Evolutionary conservation across 2,113 vertebrate genomes (phyloP).

Genomic region (Eira barbara): DNA sequence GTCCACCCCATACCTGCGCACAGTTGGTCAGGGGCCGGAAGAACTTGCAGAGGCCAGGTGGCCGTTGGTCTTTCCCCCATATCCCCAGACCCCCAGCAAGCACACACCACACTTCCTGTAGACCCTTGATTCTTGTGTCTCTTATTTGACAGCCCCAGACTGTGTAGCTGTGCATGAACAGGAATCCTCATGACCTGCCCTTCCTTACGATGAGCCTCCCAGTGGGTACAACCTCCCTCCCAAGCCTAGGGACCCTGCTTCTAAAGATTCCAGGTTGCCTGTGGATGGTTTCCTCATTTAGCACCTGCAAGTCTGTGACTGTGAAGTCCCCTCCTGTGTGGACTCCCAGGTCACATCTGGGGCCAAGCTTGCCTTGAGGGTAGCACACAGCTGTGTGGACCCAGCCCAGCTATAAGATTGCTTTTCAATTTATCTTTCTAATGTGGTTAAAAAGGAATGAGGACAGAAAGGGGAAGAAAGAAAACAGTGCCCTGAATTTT

Average conservation of each 20-base stretch:
- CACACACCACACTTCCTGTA: background rate
- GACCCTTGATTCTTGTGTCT: background rate
- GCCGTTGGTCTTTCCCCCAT: background rate
- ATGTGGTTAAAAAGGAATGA: background rate
- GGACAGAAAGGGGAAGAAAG: background rate
- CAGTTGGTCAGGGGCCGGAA: background rate
- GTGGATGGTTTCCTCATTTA: background rate
- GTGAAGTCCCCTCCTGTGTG: background rate
- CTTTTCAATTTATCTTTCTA: conserved; percentile 31
- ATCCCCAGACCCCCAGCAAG: background rate
- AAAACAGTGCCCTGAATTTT: background rate
- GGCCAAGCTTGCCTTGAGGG: background rate
- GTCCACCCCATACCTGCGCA: no score
- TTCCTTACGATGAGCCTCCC: background rate
- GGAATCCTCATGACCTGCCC: background rate
- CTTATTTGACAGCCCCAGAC: background rate
- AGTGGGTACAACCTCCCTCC: background rate
- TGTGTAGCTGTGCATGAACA: background rate
- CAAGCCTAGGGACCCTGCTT: background rate
- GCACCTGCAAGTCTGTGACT: background rate
- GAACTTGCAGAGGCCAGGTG: background rate
- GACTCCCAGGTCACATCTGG: background rate
- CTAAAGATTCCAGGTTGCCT: background rate
- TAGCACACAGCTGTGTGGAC: background rate
- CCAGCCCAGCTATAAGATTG: background rate